Base-by-base conservation (phyloP, 92 coral and sea anemone species). In the Palythoa grandiflora region DNA sequence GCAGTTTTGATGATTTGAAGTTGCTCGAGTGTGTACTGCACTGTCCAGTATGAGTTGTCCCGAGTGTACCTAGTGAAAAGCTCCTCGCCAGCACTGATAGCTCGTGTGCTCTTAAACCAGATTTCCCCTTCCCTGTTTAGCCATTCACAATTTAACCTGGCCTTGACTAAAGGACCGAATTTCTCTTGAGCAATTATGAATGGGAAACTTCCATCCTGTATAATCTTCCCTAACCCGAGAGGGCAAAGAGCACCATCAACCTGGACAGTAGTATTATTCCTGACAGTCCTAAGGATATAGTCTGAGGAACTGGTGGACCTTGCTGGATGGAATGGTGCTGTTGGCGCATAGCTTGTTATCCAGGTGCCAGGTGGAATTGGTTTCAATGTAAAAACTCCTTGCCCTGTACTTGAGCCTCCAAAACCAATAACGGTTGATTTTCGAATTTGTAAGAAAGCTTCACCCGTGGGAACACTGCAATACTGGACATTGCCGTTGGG, bases 131-230 rank as follows among this genome's bases (percentile, higher is more conserved):
- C 84, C 48, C 50, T 44, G 50, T 44, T 44, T 44, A 44, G 6
- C 50, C 50, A 44, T 44, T 44, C 50, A 44, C 50, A 44, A 44
- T 44, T 44, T 44, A 44, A 44, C 7, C 50, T 44, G 7, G 6
- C 6, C 50, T 44, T 44, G 50, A 44, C 50, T 44, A 44, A 44
- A 44, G 50, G 7, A 44, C 4, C 50, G 7, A 44, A 44, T 44
- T 44, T 44, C 50, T 44, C 50, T 44, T 44, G 50, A 44, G 50
- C 4, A 44, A 88, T 19, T 76, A 51, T 20, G 47, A 78, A 79
- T 59, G 90, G 90, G 54, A 88, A 88, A 21, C 79, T 65, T 47
- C 90, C 90, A 71, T 87, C 84, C 77, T 87, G 89, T 28, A 87
- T 77, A 12, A 87, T 28, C n/a, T 72, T 60, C n/a, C 89, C 89